Evolutionary conservation across 2,797 vertebrate genomes (phyloP), one percentile per base, ranked within the genome.

Genomic region (Sarcophilus harrisii): DNA sequence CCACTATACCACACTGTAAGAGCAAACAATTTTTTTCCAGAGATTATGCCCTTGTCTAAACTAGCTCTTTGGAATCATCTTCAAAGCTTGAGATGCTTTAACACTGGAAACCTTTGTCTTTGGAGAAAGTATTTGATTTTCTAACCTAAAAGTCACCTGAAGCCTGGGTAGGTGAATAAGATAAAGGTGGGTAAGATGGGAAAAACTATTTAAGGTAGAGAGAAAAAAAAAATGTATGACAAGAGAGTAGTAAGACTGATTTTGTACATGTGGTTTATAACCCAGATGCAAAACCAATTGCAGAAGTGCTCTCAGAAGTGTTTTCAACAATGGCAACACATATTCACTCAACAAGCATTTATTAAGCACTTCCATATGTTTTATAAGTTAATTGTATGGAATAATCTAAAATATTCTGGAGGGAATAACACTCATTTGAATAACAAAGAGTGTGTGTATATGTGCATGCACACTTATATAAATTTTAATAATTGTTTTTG

Each of bases 381-480:
- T 45, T 38, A 10, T 45, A 45, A 81, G 8, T 81, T 81, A 38
- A 16, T 8, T 81, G 13, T 4, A 81, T 81, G 6, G n/a, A 45
- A 81, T 18, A 81, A 9, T 9, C 21, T 24, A 73, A 16, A 62
- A 16, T n/a, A 73, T 16, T 73, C 66, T 38, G n/a, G 66, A 24
- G n/a, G n/a, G 2, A 81, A 81, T 10, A 81, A 45, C n/a, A 81
- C 18, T 38, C 66, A 45, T 45, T 66, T 66, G 13, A 16, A 38
- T 81, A 81, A 9, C 14, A 58, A 18, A 57, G 57, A 3, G 18
- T 58, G 14, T 58, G 14, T 55, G 54, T 55, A 5, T 55, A 11
- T 11, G 54, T 55, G 9, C 10, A 1, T 11, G 54, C 0, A 16
- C 2, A 12, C 14, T n/a, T n/a, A 1, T 16, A 18, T n/a, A n/a